Evolutionary conservation across 2,888 invertebrate genomes (phyloP), one percentile per base, ranked within the genome.

Genomic region (Diabrotica balteata): DNA sequence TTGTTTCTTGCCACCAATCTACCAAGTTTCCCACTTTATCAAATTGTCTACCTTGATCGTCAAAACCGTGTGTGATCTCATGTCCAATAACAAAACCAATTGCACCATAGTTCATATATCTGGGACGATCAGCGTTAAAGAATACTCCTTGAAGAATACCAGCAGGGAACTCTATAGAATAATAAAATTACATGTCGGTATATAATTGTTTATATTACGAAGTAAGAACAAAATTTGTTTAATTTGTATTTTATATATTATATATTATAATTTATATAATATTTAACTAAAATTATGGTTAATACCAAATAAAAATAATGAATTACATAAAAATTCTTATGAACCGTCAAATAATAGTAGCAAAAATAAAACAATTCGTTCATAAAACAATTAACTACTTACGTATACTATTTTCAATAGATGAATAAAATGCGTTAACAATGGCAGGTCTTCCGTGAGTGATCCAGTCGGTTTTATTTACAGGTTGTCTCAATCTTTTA

Each of bases 11-110:
- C 96, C 97, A 97, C 97, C 97, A 97, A 79, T 96, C 94, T 0
- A 93, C 90, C 72, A 97, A 85, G 84, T 97, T 96, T 10, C 97
- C 97, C 71, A 94, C 89, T 73, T 93, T 91, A 84, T 97, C 96
- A 80, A 95, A 97, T 85, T 96, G 95, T 59, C 96, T 90, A 61
- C 97, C 96, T 87, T 93, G 92, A 80, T 94, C 93, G 80, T 94
- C 94, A 78, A 95, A 95, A 8, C 94, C 94, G 80, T 96, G 96
- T 0, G 95, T 95, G 61, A 96, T 95, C 86, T 96, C 96, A 80
- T 96, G 96, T 0, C 95, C 95, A 78, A 96, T 95, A 4, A 96
- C 93, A 78, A 93, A 94, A 4, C 96, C 96, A 72, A 96, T 95
- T 4, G 94, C 93, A 22, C 95, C 95, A 77, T 93, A 96, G 83